phyloP scores from a whole-genome alignment of 2,113 vertebrate species.

The Naja naja region DNA sequence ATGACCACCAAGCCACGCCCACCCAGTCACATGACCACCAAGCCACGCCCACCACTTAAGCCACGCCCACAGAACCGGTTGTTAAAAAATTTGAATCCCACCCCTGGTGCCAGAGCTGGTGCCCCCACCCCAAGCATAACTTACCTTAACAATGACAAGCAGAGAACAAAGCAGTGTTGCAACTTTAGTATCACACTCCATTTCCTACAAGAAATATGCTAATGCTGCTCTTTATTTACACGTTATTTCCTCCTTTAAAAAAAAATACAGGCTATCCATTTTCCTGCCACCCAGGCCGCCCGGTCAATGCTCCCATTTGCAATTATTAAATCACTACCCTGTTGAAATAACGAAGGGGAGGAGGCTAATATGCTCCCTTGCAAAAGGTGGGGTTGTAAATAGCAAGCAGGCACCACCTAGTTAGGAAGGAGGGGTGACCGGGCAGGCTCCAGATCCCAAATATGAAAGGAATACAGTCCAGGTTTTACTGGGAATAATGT shows the following conservation, averaged over 20 bases:
- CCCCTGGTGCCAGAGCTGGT: too few relatives aligned
- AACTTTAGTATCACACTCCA: not conserved
- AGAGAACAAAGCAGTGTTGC: constrained; percentile 4
- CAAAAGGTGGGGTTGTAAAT: not conserved
- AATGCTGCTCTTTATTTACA: constrained; percentile 15
- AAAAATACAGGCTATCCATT: not conserved
- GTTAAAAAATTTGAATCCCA: too few relatives aligned
- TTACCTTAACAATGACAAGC: constrained; percentile 38
- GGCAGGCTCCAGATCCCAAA: not conserved
- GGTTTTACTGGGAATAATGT: not conserved
- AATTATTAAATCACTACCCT: constrained; percentile 34
- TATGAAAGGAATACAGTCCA: not conserved
- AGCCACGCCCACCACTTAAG: too few relatives aligned
- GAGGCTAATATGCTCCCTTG: not conserved
- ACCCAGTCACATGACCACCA: too few relatives aligned
- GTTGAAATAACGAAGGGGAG: constrained; percentile 35
- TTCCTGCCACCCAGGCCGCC: not conserved
- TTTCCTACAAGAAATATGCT: constrained; percentile 20
- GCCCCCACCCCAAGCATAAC: not conserved
- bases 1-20: too few relatives aligned
- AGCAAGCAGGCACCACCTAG: not conserved
- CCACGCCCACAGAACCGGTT: too few relatives aligned
- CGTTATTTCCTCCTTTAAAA: not conserved
- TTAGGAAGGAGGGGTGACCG: not conserved
- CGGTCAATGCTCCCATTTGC: constrained; percentile 18